phyloP scores from a whole-genome alignment of 2,888 invertebrate genomes.

The Minunthozetes semirufus region DNA sequence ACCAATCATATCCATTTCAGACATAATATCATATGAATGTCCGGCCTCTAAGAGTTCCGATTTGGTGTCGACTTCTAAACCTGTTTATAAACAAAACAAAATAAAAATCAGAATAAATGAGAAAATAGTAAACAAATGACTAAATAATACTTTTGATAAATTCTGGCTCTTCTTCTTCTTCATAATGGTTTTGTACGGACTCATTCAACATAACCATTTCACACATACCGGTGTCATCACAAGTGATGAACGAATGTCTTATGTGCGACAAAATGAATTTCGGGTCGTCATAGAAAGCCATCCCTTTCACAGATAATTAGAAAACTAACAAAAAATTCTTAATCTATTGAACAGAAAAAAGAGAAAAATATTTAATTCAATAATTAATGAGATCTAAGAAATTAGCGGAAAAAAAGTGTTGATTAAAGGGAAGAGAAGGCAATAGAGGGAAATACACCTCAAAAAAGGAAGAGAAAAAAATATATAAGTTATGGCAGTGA shows the following conservation, averaged over 20 bases:
- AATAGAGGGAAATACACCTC: too few species aligned
- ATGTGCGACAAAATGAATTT: constrained; percentile 88
- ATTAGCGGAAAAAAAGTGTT: neutral
- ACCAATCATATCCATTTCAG: constrained; percentile 53
- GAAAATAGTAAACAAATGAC: neutral
- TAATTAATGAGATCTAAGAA: neutral
- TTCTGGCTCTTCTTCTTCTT: constrained; percentile 50
- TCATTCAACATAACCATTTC: constrained; percentile 84
- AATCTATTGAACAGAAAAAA: neutral
- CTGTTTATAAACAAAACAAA: neutral
- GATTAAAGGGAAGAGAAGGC: constrained; percentile 5
- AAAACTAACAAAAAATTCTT: neutral
- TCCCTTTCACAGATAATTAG: constrained; percentile 47
- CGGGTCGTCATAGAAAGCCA: constrained; percentile 91
- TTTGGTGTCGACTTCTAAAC: constrained; percentile 39
- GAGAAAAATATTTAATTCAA: neutral
- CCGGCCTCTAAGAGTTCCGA: constrained; percentile 52
- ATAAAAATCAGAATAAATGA: neutral
- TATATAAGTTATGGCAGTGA: neutral
- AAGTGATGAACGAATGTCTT: constrained; percentile 85
- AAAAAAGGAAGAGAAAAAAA: neutral
- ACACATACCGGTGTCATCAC: constrained; percentile 85
- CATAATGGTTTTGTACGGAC: constrained; percentile 8
- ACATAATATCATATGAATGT: constrained; percentile 71
- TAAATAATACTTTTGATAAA: neutral